A percentile compares a stretch with the other conserved stretches of the same genome.
phyloP scores from a whole-genome alignment of 2,797 vertebrate species.

The Catharus ustulatus region DNA sequence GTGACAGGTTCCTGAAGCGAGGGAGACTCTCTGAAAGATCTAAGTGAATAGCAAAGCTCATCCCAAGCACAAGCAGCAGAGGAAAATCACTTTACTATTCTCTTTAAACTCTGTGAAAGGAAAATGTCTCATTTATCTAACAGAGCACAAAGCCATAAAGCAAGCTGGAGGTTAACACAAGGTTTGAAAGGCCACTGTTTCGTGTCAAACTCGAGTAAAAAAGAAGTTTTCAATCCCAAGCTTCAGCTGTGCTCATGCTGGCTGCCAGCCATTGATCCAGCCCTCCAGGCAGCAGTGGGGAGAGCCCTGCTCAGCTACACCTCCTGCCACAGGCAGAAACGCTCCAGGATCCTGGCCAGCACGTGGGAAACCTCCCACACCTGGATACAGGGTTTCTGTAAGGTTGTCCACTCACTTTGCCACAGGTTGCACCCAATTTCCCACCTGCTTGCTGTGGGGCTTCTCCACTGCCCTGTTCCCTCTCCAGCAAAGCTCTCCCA shows the following conservation, averaged over 20 bases:
- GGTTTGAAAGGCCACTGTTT: slow-evolving; percentile 75
- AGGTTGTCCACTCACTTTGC: neutral
- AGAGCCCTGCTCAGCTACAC: neutral
- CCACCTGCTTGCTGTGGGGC: slow-evolving; percentile 42
- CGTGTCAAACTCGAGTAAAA: slow-evolving; percentile 53
- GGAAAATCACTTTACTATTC: slow-evolving; percentile 77
- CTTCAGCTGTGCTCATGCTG: slow-evolving; percentile 23
- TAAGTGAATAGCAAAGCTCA: slow-evolving; percentile 76
- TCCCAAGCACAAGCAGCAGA: slow-evolving; percentile 62
- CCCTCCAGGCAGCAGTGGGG: slow-evolving; percentile 2
- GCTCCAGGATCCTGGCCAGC: neutral
- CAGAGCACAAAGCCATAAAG: slow-evolving; percentile 74
- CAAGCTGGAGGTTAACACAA: slow-evolving; percentile 75
- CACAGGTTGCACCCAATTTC: neutral
- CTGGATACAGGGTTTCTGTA: neutral
- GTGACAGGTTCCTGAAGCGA: slow-evolving; percentile 68
- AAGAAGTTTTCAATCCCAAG: slow-evolving; percentile 9
- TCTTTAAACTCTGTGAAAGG: slow-evolving; percentile 79
- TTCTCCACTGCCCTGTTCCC: neutral
- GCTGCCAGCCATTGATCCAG: slow-evolving; percentile 5
- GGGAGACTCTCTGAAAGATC: slow-evolving; percentile 61
- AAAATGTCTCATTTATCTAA: slow-evolving; percentile 77
- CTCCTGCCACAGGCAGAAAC: rapidly evolving
- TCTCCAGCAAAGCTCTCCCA: slow-evolving; percentile 30
- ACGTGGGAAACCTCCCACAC: neutral